Evolutionary conservation across 2,888 invertebrate genomes (phyloP), one percentile per base, ranked within the genome.

Genomic region (Ashinkailepas kermadecensis): DNA sequence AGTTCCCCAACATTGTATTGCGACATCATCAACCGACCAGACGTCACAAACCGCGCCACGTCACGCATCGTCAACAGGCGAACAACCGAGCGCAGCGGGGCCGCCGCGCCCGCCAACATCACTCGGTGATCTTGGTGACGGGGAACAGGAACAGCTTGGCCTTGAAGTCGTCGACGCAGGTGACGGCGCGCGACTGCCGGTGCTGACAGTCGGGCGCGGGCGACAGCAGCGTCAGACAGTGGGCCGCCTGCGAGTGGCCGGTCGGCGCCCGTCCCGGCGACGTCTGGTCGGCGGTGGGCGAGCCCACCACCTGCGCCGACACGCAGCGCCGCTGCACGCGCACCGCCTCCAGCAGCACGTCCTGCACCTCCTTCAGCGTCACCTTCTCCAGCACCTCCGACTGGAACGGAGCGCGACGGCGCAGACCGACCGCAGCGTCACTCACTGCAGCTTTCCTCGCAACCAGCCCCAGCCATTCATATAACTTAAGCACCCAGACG

Each of bases 271-370:
- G 18, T n/a, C 78, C 58, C 23, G 56, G 57, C 11, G 78, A 23
- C 57, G 78, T 13, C n/a, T 11, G 23, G 58, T 56, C 56, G 12
- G 78, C 4, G 11, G 58, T n/a, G n/a, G 78, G 54, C 9, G 11
- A 13, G 23, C 78, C 78, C 56, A 78, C 78, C 78, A 78, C 78
- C 58, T 78, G 78, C 57, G 57, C 78, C 23, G 78, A 10, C 58
- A 78, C 58, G 11, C n/a, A 23, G 23, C 78, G 78, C 15, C 58
- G 78, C 58, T 58, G 78, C 2, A 13, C 7, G 2, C 8, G 9
- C 57, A 58, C 57, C 12, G 78, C 23, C 23, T 56, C 78, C 23
- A 8, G 56, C 11, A 58, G 25, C 54, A 74, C 54, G 54, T 54
- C 54, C 54, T 54, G 39, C 54, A 74, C 74, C 54, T 74, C 74